Evolutionary conservation across 2,797 vertebrate species (phyloP).

Genomic region (Micropoecilia bifurca): DNA sequence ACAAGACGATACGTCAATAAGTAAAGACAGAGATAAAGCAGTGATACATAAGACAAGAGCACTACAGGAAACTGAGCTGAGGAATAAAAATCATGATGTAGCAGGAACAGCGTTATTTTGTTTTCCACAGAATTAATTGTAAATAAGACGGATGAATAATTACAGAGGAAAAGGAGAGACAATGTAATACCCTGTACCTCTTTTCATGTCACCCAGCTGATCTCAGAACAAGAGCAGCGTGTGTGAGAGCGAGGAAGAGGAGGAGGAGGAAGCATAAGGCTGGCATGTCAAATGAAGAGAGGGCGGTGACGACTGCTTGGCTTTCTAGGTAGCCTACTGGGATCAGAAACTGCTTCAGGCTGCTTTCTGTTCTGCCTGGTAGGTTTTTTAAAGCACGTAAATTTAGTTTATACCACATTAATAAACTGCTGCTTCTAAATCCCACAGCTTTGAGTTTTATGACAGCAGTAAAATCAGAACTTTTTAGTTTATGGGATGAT

Average conservation of each 20-base stretch:
- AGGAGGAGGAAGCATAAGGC: constrained; percentile 36
- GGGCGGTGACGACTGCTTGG: constrained; percentile 53
- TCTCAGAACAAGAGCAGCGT: constrained; percentile 59
- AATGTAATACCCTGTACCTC: constrained; percentile 58
- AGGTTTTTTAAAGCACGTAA: not conserved
- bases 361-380: not conserved
- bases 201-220: constrained; percentile 63
- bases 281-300: constrained; percentile 62
- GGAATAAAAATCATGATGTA: constrained; percentile 17
- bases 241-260: constrained; percentile 14
- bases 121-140: constrained; percentile 10
- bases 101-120: not conserved
- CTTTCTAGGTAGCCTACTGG: constrained; percentile 22
- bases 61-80: not conserved
- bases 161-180: constrained; percentile 38
- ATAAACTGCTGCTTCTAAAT: not conserved
- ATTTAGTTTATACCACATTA: not conserved
- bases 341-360: not conserved
- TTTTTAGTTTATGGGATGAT: not conserved
- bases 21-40: not conserved
- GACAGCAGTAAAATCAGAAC: not conserved
- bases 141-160: constrained; percentile 23
- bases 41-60: not conserved
- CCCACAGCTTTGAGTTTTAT: not conserved
- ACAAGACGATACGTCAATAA: constrained; percentile 10